Conservation (phyloP, 2,888 invertebrate species). For the Pammene aurita region DNA sequence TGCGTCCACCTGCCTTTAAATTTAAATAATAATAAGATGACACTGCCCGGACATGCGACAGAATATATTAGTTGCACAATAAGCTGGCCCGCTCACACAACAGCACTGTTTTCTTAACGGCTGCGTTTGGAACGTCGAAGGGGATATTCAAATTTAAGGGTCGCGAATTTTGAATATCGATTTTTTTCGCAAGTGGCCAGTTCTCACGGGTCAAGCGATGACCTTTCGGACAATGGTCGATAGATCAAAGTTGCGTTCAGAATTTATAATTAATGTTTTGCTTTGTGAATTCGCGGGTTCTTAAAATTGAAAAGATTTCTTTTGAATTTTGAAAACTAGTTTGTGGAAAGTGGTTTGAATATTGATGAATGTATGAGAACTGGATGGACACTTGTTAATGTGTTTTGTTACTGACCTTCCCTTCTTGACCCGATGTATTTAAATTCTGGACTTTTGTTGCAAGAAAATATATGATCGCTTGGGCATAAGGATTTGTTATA, state of each 20-base stretch:
- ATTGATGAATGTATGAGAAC: constrained; percentile 78
- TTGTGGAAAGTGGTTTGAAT: constrained; percentile 77
- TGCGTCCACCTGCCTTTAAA: constrained; percentile 70
- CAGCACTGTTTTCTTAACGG: constrained; percentile 74
- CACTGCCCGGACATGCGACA: constrained; percentile 65
- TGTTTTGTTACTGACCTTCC: constrained; percentile 69
- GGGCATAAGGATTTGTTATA: neutral
- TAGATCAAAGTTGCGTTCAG: constrained; percentile 68
- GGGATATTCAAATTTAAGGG: constrained; percentile 82
- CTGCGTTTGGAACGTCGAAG: constrained; percentile 50
- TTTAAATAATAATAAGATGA: constrained; percentile 76
- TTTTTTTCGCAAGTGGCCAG: constrained; percentile 52
- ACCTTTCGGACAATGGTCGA: constrained; percentile 73
- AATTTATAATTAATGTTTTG: constrained; percentile 80
- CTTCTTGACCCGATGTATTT: constrained; percentile 48
- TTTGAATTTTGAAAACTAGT: constrained; percentile 60
- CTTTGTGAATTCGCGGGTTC: constrained; percentile 73
- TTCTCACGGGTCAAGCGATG: constrained; percentile 82
- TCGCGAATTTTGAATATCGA: constrained; percentile 52
- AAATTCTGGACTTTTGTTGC: constrained; percentile 15
- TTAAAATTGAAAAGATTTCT: constrained; percentile 28
- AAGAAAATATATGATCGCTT: neutral
- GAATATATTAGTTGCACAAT: constrained; percentile 74
- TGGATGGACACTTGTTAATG: constrained; percentile 68
- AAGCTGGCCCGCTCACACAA: constrained; percentile 62